These are phyloP conservation scores for Melieria crassipennis DNA, from an alignment of 2,888 invertebrate species.

Conservation along the genomic window DNA sequence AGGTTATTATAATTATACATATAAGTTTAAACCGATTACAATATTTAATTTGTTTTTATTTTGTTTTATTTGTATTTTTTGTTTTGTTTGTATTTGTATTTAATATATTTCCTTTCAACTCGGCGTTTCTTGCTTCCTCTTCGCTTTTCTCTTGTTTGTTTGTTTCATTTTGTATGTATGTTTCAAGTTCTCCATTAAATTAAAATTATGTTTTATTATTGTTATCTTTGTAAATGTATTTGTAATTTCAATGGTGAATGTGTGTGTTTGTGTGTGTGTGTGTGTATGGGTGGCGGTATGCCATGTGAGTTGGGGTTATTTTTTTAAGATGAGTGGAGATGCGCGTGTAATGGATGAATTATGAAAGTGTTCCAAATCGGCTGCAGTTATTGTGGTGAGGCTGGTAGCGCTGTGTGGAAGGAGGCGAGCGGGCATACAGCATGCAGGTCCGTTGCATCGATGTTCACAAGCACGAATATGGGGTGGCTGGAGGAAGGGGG, in stretches of 20 bases:
- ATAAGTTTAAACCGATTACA: constrained; percentile 65
- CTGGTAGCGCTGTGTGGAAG: too few species aligned
- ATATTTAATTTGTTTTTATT: constrained; percentile 44
- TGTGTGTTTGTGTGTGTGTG: constrained; percentile 30
- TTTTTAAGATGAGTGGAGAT: not conserved
- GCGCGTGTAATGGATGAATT: too few species aligned
- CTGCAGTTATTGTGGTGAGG: too few species aligned
- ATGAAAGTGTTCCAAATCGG: too few species aligned
- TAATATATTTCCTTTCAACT: constrained; percentile 36
- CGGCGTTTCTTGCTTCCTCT: constrained; percentile 33
- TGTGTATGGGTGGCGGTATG: constrained; percentile 9
- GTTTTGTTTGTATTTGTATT: constrained; percentile 34
- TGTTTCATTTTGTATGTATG: too few species aligned
- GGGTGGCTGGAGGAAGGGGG: too few species aligned
- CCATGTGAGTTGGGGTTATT: too few species aligned
- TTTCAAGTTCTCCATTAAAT: constrained; percentile 27
- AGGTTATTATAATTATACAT: constrained; percentile 65
- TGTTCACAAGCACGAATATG: too few species aligned
- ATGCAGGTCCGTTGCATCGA: too few species aligned
- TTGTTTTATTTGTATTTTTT: constrained; percentile 25
- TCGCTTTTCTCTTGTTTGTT: constrained; percentile 34
- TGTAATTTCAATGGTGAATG: constrained; percentile 30
- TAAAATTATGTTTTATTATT: constrained; percentile 25
- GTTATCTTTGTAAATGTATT: constrained; percentile 17
- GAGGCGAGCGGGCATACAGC: too few species aligned